Evolutionary conservation across 2,888 invertebrate genomes (phyloP).

Genomic region (Sinohyriopsis cumingii): DNA sequence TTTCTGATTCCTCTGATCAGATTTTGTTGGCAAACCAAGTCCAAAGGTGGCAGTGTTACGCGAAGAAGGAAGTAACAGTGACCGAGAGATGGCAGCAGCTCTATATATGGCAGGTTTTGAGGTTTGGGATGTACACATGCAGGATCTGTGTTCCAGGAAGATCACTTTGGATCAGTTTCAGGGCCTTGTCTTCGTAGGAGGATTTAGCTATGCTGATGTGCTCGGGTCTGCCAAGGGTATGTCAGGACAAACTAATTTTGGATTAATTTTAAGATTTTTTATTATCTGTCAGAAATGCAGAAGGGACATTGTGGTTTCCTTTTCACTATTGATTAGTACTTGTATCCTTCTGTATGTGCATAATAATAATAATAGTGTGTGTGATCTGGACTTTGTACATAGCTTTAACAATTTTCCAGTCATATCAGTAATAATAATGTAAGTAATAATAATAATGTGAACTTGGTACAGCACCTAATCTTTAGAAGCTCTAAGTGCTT

Average conservation of each 20-base stretch:
- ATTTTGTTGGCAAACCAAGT: conserved; percentile 35
- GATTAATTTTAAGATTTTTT: background rate
- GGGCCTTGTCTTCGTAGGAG: conserved; percentile 95
- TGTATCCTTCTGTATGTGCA: too few species aligned
- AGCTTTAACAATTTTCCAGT: too few species aligned
- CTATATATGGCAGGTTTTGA: conserved; percentile 88
- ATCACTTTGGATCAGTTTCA: conserved; percentile 85
- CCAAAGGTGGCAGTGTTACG: conserved; percentile 91
- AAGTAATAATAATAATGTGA: too few species aligned
- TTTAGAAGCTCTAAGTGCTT: too few species aligned
- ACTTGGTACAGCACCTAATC: too few species aligned
- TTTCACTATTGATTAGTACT: too few species aligned
- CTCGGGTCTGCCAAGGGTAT: conserved; percentile 91
- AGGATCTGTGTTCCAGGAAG: conserved; percentile 84
- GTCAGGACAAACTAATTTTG: background rate
- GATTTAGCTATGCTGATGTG: conserved; percentile 99
- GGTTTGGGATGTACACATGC: conserved; percentile 95
- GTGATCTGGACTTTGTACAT: too few species aligned
- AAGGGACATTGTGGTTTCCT: too few species aligned
- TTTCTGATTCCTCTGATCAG: conserved; percentile 11
- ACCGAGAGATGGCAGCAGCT: conserved; percentile 95
- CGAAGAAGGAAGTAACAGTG: conserved; percentile 98
- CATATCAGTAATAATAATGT: too few species aligned
- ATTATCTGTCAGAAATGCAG: background rate
- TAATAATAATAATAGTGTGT: too few species aligned